Evolutionary conservation across 37 sponge, comb jelly and placozoan genomes (phyloP), one percentile per base, ranked within the genome.

Genomic region (Amphimedon queenslandica): DNA sequence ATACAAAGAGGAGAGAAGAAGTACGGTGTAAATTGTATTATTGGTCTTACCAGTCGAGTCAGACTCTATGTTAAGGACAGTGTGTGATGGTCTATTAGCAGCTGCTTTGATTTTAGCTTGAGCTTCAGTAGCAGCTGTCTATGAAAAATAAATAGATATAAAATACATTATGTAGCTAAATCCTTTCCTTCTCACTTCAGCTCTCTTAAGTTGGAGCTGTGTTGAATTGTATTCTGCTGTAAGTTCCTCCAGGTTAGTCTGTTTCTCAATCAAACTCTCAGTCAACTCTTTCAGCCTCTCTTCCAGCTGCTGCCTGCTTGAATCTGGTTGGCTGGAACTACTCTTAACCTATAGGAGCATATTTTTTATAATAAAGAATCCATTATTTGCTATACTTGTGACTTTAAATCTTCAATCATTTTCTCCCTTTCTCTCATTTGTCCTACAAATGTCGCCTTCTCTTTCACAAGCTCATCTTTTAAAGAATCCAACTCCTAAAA

Each of bases 221-320:
- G 90, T 75, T 4, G 89, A 77, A 66, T 72, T 73, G 60, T 60
- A 81, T 72, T 95, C 96, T 31, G 87, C 37, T 61, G 43, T 88
- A 35, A 95, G 70, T 21, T 85, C 63, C 75, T 95, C 96, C 66
- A 91, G 76, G n/a, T 79, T 60, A 3, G 92, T 88, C 76, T 95
- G 96, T 72, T 91, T 90, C 40, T 73, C 40, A 10, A 95, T 84
- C 58, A 95, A 67, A 42, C 82, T 91, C 74, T 95, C 89, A 31
- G 93, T 93, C 55, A 93, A 80, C 37, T 83, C 80, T 11, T 77
- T 80, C 30, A 92, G 72, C 28, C 84, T 64, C 1, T 73, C 33
- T 66, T 92, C 93, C 66, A 84, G 25, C 69, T 87, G 88, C 3
- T 67, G 64, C 23, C 69, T 71, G 20, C 63, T 58, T 5, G 74